Percentiles rank a stretch among this genome's conserved stretches.
Evolutionary conservation across 2,113 vertebrate genomes (phyloP).

Genomic region (Myrmecophaga tridactyla): DNA sequence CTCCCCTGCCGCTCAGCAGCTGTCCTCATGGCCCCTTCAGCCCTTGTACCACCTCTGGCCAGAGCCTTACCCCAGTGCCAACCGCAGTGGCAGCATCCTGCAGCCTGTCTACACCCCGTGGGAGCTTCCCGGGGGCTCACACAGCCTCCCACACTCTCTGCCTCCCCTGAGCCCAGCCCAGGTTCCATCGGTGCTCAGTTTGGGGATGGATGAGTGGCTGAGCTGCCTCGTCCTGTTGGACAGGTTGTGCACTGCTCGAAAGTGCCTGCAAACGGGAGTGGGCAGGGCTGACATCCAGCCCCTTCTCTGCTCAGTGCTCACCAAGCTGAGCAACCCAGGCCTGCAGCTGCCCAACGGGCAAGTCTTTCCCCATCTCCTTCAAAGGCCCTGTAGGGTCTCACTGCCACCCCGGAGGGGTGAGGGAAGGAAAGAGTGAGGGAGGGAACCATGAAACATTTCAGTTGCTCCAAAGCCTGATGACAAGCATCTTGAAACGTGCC

Average conservation of each 20-base stretch:
- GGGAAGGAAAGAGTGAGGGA: fast-evolving
- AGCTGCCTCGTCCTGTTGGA: not conserved
- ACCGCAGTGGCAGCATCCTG: not conserved
- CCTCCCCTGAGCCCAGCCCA: not conserved
- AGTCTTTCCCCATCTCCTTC: too few relatives aligned
- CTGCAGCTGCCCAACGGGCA: not conserved
- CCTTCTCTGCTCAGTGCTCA: not conserved
- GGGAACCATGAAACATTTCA: not conserved
- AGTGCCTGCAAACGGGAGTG: not conserved
- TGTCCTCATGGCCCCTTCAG: not conserved
- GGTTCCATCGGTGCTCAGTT: not conserved
- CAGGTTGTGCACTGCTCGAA: not conserved
- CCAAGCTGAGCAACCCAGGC: not conserved
- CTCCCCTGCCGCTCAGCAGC: not conserved
- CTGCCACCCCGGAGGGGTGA: too few relatives aligned
- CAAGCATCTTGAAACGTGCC: not conserved
- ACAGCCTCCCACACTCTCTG: not conserved
- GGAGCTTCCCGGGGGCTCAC: not conserved
- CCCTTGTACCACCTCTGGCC: not conserved
- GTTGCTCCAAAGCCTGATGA: not conserved
- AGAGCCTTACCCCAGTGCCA: not conserved
- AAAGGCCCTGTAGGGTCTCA: too few relatives aligned
- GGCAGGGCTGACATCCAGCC: not conserved
- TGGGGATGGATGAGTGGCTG: not conserved
- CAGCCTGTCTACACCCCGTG: too few relatives aligned